Conservation (phyloP, 2,888 invertebrate species). For the Gymnoscelis rufifasciata region DNA sequence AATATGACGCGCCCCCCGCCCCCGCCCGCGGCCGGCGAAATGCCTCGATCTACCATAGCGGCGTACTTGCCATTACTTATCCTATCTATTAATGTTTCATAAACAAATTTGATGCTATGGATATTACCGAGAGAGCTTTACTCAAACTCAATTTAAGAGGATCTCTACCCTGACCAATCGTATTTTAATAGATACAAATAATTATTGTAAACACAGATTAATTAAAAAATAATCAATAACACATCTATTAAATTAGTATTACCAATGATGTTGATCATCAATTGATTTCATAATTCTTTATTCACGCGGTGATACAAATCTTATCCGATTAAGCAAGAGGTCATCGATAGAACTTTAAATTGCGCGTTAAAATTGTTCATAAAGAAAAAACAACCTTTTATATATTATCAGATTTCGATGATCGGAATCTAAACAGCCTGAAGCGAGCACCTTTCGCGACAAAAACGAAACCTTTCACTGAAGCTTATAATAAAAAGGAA, state of each 20-base stretch:
- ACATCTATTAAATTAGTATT: too few species aligned
- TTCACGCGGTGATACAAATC: slow-evolving; percentile 24
- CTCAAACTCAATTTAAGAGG: too few species aligned
- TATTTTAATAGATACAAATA: too few species aligned
- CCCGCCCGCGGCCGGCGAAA: slow-evolving; percentile 64
- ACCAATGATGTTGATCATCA: background rate
- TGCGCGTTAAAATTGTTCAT: slow-evolving; percentile 45
- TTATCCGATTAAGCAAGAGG: slow-evolving; percentile 35
- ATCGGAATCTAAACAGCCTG: slow-evolving; percentile 55
- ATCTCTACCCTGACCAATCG: too few species aligned
- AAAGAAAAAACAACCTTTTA: slow-evolving; percentile 29
- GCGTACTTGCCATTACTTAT: slow-evolving; percentile 76
- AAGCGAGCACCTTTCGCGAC: slow-evolving; percentile 51
- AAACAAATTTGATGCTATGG: slow-evolving; percentile 60
- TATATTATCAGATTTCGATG: slow-evolving; percentile 53
- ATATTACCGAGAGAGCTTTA: too few species aligned
- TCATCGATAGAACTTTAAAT: slow-evolving; percentile 35
- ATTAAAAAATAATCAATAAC: too few species aligned
- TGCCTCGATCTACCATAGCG: slow-evolving; percentile 63
- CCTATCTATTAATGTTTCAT: slow-evolving; percentile 65
- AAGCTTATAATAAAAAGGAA: slow-evolving; percentile 2
- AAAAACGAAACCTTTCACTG: slow-evolving; percentile 46
- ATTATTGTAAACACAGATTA: too few species aligned
- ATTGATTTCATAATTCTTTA: slow-evolving; percentile 19
- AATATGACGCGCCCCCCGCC: slow-evolving; percentile 76